Percentiles rank a stretch among this genome's conserved stretches.
Evolutionary conservation across 2,113 vertebrate species (phyloP).

Genomic region (Phocoena phocoena): DNA sequence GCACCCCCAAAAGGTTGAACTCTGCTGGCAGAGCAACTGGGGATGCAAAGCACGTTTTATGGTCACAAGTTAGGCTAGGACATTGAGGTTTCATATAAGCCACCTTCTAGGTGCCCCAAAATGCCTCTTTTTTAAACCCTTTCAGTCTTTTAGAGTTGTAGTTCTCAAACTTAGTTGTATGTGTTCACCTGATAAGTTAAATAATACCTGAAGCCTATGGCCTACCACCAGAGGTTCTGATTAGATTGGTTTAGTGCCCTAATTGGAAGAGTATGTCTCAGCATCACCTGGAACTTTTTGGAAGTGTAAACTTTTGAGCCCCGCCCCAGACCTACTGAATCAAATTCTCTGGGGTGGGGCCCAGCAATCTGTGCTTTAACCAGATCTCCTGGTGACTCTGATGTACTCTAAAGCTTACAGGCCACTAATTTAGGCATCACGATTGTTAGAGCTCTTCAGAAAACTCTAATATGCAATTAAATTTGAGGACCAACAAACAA

Average conservation of each 20-base stretch:
- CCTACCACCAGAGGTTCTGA: background rate
- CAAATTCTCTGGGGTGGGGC: background rate
- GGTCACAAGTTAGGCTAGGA: background rate
- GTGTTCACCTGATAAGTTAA: background rate
- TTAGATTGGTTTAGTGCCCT: background rate
- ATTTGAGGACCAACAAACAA: background rate
- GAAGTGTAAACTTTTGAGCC: background rate
- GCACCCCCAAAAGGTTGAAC: background rate
- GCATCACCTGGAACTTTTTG: background rate
- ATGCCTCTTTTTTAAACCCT: too few species aligned
- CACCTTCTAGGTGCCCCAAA: background rate
- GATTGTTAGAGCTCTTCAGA: background rate
- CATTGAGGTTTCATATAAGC: background rate
- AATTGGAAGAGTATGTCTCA: background rate
- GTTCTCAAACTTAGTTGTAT: background rate
- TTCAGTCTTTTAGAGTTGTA: too few species aligned
- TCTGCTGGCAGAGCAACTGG: background rate
- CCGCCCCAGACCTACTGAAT: background rate
- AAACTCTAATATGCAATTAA: background rate
- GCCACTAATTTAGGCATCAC: too few species aligned
- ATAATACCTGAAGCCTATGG: background rate
- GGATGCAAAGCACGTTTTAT: background rate
- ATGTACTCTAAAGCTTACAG: background rate
- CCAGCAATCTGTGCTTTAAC: background rate
- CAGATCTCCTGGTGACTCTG: background rate